Evolutionary conservation across 2,888 invertebrate genomes (phyloP).

Genomic region (Ormyrus rosae): DNA sequence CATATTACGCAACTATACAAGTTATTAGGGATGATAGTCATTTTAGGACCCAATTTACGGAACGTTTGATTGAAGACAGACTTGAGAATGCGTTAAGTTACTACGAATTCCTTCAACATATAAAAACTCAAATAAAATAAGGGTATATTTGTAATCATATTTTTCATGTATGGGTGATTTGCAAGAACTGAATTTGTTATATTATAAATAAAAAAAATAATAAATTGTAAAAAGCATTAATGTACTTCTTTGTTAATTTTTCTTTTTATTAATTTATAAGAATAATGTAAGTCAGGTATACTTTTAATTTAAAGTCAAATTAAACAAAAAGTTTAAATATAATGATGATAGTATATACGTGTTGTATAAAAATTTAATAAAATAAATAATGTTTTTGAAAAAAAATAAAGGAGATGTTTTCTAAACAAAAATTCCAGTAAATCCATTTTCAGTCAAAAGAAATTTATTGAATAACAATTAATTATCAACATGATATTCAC

Average conservation of each 20-base stretch:
- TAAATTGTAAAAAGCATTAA: constrained; percentile 54
- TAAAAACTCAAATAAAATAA: constrained; percentile 92
- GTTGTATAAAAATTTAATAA: constrained; percentile 57
- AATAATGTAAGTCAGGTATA: constrained; percentile 39
- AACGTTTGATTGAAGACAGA: constrained; percentile 94
- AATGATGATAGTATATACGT: constrained; percentile 50
- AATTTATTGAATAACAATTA: constrained; percentile 40
- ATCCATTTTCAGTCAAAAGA: constrained; percentile 17
- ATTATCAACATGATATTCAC: constrained; percentile 33
- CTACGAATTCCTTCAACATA: constrained; percentile 98
- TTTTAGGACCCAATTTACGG: constrained; percentile 87
- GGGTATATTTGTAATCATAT: constrained; percentile 54
- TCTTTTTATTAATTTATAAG: constrained; percentile 52
- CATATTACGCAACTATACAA: constrained; percentile 86
- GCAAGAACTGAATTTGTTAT: constrained; percentile 53
- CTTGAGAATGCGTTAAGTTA: constrained; percentile 96
- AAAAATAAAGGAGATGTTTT: constrained; percentile 24
- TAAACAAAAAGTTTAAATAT: constrained; percentile 41
- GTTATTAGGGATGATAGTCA: constrained; percentile 95
- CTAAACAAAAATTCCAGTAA: constrained; percentile 6
- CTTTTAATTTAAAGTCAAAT: constrained; percentile 39
- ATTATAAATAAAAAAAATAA: constrained; percentile 52
- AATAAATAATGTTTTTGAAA: constrained; percentile 57
- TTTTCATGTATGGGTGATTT: constrained; percentile 57
- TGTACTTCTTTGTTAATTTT: constrained; percentile 55